Evolutionary conservation across 2,888 invertebrate species (phyloP), one percentile per base, ranked within the genome.

Genomic region (Metacarcinus magister): DNA sequence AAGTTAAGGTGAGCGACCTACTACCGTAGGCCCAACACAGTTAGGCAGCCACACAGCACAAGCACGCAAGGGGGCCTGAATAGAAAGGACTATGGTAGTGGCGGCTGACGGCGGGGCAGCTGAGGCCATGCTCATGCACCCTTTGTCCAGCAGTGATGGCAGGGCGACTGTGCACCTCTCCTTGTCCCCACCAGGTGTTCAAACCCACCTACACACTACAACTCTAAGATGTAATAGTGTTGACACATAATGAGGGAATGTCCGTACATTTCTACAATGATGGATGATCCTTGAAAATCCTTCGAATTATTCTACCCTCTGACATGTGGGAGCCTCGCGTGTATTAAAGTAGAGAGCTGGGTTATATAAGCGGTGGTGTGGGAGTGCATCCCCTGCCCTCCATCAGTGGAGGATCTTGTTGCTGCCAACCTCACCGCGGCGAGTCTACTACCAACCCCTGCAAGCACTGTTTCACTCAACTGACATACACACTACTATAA

Each of bases 51-150:
- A 87, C 92, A 94, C 82, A 75, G 92, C 92, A 82, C 94, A 96
- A 39, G 44, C 89, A 92, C 44, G 67, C 87, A 60, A 23, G 67
- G 60, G 89, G 90, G 48, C 8, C 44, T 82, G 94, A 43, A 39
- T 93, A 60, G 93, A 75, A 67, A 67, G 54, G 93, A 75, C 93
- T 48, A 54, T 44, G 60, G 92, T 92, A 75, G 93, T 48, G 91
- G 91, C 91, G 91, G 91, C 91, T 92, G 91, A 46, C 39, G 48
- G 91, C 44, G 93, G 93, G 93, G 93, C 93, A 93, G 93, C 93
- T 93, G 93, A 93, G 93, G 93, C 93, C 75, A 93, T 75, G 67
- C 60, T 93, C 93, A 75, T 93, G 75, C 93, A 93, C 75, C 93
- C 93, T 93, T 93, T 93, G 93, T 93, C 93, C 93, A 93, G 75